A percentile compares a stretch with the other conserved stretches of the same genome.
These are phyloP conservation scores for Xenopus laevis DNA, from an alignment of 2,113 vertebrate species.

Conservation along the genomic window DNA sequence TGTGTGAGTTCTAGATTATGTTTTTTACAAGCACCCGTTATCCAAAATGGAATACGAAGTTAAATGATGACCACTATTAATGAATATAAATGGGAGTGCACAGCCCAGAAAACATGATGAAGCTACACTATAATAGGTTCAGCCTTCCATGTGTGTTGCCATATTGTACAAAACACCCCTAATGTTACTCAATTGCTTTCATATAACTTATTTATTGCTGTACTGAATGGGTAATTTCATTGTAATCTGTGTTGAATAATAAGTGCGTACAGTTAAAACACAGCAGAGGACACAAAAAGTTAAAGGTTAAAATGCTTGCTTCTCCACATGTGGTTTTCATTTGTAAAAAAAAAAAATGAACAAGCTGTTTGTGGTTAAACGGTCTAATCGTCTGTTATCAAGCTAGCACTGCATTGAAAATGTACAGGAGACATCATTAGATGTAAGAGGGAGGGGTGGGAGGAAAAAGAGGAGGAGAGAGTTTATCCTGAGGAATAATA, in stretches of 20 bases:
- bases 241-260: too few species aligned
- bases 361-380: constrained; percentile 91
- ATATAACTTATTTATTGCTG: constrained; percentile 36
- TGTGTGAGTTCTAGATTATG: too few species aligned
- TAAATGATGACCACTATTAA: too few species aligned
- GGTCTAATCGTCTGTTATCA: constrained; percentile 89
- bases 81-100: too few species aligned
- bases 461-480: constrained; percentile 63
- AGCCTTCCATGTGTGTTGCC: too few species aligned
- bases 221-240: constrained; percentile 20
- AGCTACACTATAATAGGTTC: too few species aligned
- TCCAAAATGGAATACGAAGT: too few species aligned
- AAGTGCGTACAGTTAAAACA: too few species aligned
- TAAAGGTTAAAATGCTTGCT: constrained; percentile 72
- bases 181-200: too few species aligned
- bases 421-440: constrained; percentile 84
- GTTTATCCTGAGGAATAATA: constrained; percentile 82
- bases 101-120: too few species aligned
- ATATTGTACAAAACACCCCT: too few species aligned
- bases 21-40: too few species aligned
- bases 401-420: constrained; percentile 82
- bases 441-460: constrained; percentile 62
- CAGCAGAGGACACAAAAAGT: constrained; percentile 45
- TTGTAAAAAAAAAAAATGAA: constrained; percentile 76
- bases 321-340: constrained; percentile 85